These are phyloP conservation scores for Scaptomyza pallida DNA, from an alignment of 1,140 invertebrate species.

Conservation along the genomic window DNA sequence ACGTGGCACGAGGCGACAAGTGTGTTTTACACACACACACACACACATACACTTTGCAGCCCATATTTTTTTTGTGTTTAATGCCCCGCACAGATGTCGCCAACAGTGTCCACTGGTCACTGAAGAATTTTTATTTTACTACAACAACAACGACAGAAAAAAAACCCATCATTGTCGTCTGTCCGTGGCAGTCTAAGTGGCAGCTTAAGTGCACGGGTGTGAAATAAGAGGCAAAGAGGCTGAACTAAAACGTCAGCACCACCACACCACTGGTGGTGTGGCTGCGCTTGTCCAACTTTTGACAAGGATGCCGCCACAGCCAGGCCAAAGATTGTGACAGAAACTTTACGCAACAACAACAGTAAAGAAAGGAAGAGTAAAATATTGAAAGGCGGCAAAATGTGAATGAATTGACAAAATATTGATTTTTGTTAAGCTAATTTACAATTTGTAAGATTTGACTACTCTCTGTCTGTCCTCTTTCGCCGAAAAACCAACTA, in stretches of 20 bases:
- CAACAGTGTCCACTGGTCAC: slow-evolving; percentile 34
- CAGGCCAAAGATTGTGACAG: slow-evolving; percentile 34
- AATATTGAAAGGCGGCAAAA: slow-evolving; percentile 16
- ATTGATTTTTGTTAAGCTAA: slow-evolving; percentile 66
- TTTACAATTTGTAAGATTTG: slow-evolving; percentile 37
- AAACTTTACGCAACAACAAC: too few relatives aligned
- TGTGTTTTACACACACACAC: slow-evolving; percentile 10
- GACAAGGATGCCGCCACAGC: slow-evolving; percentile 40
- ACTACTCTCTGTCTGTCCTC: too few relatives aligned
- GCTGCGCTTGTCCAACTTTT: slow-evolving; percentile 63
- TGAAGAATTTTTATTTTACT: slow-evolving; percentile 16
- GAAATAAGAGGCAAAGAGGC: slow-evolving; percentile 7
- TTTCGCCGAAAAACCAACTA: slow-evolving; percentile 14
- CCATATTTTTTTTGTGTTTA: slow-evolving; percentile 58
- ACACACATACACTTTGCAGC: slow-evolving; percentile 39
- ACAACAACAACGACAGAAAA: neutral
- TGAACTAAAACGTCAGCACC: neutral
- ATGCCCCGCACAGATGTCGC: slow-evolving; percentile 37
- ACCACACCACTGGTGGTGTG: slow-evolving; percentile 11
- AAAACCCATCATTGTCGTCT: slow-evolving; percentile 24
- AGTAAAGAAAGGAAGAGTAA: neutral
- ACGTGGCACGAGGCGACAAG: slow-evolving; percentile 49
- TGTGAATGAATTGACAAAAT: slow-evolving; percentile 18
- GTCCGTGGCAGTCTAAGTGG: slow-evolving; percentile 18
- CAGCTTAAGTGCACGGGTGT: slow-evolving; percentile 31